Base-by-base conservation (phyloP, 2,888 invertebrate genomes). In the Cerastoderma edule region DNA sequence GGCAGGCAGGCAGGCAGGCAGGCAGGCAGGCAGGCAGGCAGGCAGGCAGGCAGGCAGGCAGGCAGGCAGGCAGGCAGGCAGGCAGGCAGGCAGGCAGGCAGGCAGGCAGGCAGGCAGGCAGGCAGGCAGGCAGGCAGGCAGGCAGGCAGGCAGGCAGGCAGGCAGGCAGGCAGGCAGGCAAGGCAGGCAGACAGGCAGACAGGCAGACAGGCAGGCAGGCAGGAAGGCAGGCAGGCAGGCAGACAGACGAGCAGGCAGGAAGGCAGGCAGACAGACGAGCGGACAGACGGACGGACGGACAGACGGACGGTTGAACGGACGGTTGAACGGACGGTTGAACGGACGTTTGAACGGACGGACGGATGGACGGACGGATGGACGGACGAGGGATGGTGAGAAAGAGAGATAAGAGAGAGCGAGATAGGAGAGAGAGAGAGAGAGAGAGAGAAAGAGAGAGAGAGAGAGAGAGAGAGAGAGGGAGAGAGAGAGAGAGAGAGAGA, bases 401-500 rank as follows among this genome's bases (percentile, higher is more conserved):
- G n/a, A n/a, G n/a, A n/a, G n/a, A n/a, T n/a, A n/a, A n/a, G n/a
- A n/a, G n/a, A n/a, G n/a, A 16, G 16, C 44, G 16, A 16, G 16
- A 16, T 13, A 10, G 16, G 44, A 44, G 44, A 44, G 44, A 44
- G 44, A 44, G 13, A 44, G 44, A 44, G 44, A 44, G 44, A 44
- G 13, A 44, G 44, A 44, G 44, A 44, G 13, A 44, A 10, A 44
- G 13, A 44, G 13, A 44, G 44, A 13, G 44, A 44, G 13, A 44
- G 44, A 44, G 44, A 44, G 44, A 44, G 44, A 44, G 13, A 44
- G 44, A 44, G 44, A 44, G 44, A 44, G 44, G 16, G 44, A 44
- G 44, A 10, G 10, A 13, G 16, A 44, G 10, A 44, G 13, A 44
- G 44, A 13, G 44, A 44, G 44, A 44, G 44, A 44, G 44, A 44